phyloP scores from a whole-genome alignment of 2,888 invertebrate genomes.

The Noctua janthe region DNA sequence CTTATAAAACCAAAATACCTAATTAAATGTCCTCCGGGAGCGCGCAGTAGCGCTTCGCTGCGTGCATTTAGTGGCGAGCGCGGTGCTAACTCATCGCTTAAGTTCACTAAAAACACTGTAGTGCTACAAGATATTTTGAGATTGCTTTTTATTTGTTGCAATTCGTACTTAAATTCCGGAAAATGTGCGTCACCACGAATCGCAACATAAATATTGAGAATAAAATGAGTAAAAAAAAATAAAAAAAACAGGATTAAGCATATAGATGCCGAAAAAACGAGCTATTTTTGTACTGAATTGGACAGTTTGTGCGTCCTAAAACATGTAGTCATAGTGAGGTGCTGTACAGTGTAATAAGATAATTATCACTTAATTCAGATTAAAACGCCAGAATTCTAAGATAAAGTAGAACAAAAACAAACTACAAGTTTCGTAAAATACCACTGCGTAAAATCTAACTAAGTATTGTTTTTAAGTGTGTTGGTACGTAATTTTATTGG shows the following conservation, averaged over 20 bases:
- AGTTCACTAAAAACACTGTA: background rate
- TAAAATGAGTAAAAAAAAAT: background rate
- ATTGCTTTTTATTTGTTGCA: background rate
- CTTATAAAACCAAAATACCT: background rate
- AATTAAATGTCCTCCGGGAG: background rate
- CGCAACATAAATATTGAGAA: background rate
- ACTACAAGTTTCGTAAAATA: background rate
- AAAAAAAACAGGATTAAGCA: background rate
- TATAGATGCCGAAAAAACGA: background rate
- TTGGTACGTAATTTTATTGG: background rate
- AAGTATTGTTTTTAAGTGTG: background rate
- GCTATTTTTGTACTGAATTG: background rate
- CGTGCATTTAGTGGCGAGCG: background rate
- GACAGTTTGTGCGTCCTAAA: background rate
- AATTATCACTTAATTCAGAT: slow-evolving; percentile 6
- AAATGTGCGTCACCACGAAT: background rate
- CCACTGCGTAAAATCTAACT: background rate
- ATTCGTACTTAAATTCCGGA: background rate
- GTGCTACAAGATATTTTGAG: background rate
- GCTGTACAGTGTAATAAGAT: slow-evolving; percentile 3
- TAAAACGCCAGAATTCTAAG: background rate
- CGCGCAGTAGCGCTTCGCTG: slow-evolving; percentile 9
- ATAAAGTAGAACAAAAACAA: too few relatives aligned
- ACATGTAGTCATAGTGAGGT: slow-evolving; percentile 30
- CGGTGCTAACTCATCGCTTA: background rate